Evolutionary conservation across 2,888 invertebrate species (phyloP).

Genomic region (Trachelus stipa): DNA sequence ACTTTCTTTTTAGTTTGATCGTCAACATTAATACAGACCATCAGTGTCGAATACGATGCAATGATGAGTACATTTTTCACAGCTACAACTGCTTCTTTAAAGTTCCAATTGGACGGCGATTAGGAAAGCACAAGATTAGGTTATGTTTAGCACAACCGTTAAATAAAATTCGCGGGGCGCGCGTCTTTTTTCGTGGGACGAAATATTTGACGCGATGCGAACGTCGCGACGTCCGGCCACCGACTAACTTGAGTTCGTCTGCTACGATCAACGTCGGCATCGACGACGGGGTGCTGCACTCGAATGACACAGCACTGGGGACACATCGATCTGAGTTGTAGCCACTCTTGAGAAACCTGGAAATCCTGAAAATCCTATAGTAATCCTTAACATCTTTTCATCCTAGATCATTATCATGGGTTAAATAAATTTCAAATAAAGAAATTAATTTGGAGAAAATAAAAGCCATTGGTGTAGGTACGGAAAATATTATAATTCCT

Average conservation of each 20-base stretch:
- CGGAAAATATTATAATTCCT: neutral
- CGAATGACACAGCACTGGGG: neutral
- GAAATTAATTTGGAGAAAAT: neutral
- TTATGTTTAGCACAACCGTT: neutral
- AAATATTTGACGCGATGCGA: conserved; percentile 29
- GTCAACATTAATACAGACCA: conserved; percentile 37
- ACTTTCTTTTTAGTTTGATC: neutral
- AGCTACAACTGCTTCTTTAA: neutral
- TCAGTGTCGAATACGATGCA: conserved; percentile 40
- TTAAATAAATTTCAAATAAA: neutral
- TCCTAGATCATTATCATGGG: neutral
- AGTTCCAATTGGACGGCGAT: neutral
- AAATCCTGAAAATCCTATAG: neutral
- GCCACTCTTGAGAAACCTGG: neutral
- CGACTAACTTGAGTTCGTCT: conserved; percentile 39
- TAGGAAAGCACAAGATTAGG: neutral
- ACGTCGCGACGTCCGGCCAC: conserved; percentile 56
- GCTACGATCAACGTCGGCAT: neutral
- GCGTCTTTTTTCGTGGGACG: neutral
- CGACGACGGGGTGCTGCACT: neutral
- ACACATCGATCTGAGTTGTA: neutral
- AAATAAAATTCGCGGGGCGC: conserved; percentile 1
- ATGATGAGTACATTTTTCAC: conserved; percentile 2
- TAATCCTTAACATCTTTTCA: neutral
- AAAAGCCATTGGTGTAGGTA: neutral